Evolutionary conservation across 2,888 invertebrate species (phyloP), one percentile per base, ranked within the genome.

Genomic region (Acleris cristana): DNA sequence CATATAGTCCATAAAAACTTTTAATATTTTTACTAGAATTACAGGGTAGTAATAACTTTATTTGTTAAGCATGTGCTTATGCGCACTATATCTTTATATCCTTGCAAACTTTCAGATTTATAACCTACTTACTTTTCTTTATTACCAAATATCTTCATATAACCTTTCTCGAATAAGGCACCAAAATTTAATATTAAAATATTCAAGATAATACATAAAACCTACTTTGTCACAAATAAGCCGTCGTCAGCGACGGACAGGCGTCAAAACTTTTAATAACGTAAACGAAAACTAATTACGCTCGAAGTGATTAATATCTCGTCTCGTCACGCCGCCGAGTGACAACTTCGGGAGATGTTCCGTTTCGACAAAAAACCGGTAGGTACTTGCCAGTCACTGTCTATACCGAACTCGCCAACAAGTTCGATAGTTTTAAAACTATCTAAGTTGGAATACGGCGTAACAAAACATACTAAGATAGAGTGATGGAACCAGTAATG

Each of bases 261-360:
- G 19, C 48, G 63, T 63, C 63, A 30, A 53, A 58, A 64, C 64
- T 64, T 58, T 64, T 64, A 53, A 58, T 30, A 64, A 64, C 58
- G 53, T 53, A 58, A 58, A 64, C 64, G 53, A n/a, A 64, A 58
- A 64, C 30, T 64, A 64, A 64, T 64, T 64, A 58, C 52, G 52
- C 53, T 52, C 45, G 45, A 45, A 64, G 58, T 58, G 58, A 64
- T 64, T 64, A 58, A 64, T 64, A 53, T 45, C 44, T 44, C 62
- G 48, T 45, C 44, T 44, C 62, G 48, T 54, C 64, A 21, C 21
- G 64, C 4, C 40, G 6, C 45, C 26, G 45, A 45, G 61, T 62
- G 61, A 62, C 54, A 26, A 62, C 45, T 62, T 45, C 53, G 45
- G 16, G 45, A 54, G 54, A 62, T 8, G 51, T 51, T 21, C 21